Conservation (phyloP, 2,797 vertebrate genomes). For the Bradypodion ventrale region DNA sequence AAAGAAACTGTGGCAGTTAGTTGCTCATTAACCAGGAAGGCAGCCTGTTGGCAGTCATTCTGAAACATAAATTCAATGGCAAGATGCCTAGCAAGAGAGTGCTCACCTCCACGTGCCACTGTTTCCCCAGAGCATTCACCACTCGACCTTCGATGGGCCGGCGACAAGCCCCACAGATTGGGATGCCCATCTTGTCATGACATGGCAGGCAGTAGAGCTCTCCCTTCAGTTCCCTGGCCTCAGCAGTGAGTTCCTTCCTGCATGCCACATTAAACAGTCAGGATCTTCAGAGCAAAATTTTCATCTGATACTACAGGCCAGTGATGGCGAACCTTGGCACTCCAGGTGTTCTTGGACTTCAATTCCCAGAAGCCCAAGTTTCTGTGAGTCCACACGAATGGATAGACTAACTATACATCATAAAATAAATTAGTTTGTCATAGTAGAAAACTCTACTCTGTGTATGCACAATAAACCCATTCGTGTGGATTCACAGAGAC, state of each 20-base stretch:
- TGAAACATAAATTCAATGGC: background rate
- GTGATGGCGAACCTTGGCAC: no score
- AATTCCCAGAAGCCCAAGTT: no score
- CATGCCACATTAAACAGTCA: conserved; percentile 22
- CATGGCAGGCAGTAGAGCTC: conserved; percentile 80
- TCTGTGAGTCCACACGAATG: no score
- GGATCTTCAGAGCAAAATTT: background rate
- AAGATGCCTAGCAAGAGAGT: background rate
- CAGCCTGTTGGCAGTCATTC: background rate
- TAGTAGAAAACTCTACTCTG: no score
- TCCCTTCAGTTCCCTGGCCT: conserved; percentile 79
- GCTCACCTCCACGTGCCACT: conserved; percentile 81
- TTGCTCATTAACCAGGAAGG: background rate
- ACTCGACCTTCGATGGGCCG: conserved; percentile 78
- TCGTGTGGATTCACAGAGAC: no score
- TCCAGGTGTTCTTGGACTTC: no score
- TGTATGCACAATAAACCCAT: no score
- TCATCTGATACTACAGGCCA: background rate
- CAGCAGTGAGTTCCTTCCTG: conserved; percentile 79
- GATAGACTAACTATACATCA: no score
- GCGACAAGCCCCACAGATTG: conserved; percentile 79
- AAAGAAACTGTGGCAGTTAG: rapidly evolving
- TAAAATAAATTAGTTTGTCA: no score
- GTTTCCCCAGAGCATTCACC: conserved; percentile 79
- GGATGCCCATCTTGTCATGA: conserved; percentile 81